phyloP scores from a whole-genome alignment of 2,888 invertebrate genomes.

The Neelides folsomi region DNA sequence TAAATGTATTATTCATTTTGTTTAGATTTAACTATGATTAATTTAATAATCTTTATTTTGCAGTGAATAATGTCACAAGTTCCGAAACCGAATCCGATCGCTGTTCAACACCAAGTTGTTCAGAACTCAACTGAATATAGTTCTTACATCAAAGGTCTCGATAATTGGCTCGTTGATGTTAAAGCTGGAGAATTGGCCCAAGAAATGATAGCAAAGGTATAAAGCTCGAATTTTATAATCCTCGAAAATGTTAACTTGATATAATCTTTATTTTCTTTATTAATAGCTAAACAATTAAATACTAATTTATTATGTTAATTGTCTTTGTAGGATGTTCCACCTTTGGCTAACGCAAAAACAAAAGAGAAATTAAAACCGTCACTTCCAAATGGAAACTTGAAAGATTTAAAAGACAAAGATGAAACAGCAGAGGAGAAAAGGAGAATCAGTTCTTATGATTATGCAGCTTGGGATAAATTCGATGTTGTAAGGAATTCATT shows the following conservation, averaged over 20 bases:
- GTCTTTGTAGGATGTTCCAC: not conserved
- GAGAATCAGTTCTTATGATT: slow-evolving; percentile 51
- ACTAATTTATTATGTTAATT: not conserved
- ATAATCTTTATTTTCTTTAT: too few relatives aligned
- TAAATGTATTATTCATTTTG: too few relatives aligned
- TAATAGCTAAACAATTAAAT: too few relatives aligned
- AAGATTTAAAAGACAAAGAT: slow-evolving; percentile 11
- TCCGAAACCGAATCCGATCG: slow-evolving; percentile 40
- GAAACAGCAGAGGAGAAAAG: slow-evolving; percentile 34
- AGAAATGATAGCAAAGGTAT: slow-evolving; percentile 2
- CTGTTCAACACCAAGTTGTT: slow-evolving; percentile 55
- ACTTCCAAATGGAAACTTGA: slow-evolving; percentile 10
- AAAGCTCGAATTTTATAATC: slow-evolving; percentile 7
- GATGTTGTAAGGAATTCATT: slow-evolving; percentile 49
- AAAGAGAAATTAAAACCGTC: slow-evolving; percentile 5
- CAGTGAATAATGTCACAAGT: too few relatives aligned
- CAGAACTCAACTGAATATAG: slow-evolving; percentile 58
- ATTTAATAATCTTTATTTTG: too few relatives aligned
- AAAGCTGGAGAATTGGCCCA: slow-evolving; percentile 48
- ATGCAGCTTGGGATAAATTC: slow-evolving; percentile 63
- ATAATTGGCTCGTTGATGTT: slow-evolving; percentile 59
- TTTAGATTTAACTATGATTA: too few relatives aligned
- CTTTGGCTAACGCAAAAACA: not conserved
- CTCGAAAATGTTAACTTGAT: too few relatives aligned
- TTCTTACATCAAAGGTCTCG: slow-evolving; percentile 56